phyloP scores from a whole-genome alignment of 2,888 invertebrate genomes.

The Oxytorus armatus region DNA sequence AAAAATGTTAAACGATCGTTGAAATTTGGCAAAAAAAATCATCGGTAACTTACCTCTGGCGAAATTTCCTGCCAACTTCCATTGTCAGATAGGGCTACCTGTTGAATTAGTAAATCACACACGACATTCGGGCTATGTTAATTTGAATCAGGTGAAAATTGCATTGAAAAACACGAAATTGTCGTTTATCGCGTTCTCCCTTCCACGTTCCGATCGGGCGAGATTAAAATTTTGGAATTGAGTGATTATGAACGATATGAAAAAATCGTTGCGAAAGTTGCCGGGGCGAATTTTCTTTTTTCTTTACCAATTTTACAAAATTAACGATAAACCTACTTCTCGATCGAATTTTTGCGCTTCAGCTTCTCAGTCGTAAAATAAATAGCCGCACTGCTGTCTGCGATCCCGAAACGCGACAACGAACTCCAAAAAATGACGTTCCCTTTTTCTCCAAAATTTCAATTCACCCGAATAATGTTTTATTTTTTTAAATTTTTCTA shows the following conservation, averaged over 20 bases:
- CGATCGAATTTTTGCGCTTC: no score
- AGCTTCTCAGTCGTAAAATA: constrained; percentile 24
- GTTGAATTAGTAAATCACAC: constrained; percentile 81
- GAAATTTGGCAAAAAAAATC: background rate
- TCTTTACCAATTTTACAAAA: background rate
- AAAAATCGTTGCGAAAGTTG: no score
- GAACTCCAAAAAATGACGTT: no score
- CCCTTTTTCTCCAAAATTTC: constrained; percentile 10
- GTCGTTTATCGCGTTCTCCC: background rate
- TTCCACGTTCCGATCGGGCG: constrained; percentile 29
- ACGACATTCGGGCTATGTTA: constrained; percentile 59
- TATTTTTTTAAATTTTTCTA: no score
- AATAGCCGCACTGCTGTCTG: constrained; percentile 20
- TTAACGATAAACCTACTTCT: background rate
- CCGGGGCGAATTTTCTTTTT: background rate
- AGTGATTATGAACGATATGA: no score
- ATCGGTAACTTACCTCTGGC: constrained; percentile 78
- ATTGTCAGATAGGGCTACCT: constrained; percentile 84
- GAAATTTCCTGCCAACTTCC: constrained; percentile 85
- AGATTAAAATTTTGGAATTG: constrained; percentile 36
- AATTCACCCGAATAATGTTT: constrained; percentile 1
- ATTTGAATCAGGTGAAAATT: constrained; percentile 17
- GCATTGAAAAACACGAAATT: constrained; percentile 5
- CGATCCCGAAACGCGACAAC: background rate
- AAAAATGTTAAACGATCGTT: background rate